These are phyloP conservation scores for Nasonovia ribisnigri DNA, from an alignment of 2,888 invertebrate genomes.

Conservation along the genomic window DNA sequence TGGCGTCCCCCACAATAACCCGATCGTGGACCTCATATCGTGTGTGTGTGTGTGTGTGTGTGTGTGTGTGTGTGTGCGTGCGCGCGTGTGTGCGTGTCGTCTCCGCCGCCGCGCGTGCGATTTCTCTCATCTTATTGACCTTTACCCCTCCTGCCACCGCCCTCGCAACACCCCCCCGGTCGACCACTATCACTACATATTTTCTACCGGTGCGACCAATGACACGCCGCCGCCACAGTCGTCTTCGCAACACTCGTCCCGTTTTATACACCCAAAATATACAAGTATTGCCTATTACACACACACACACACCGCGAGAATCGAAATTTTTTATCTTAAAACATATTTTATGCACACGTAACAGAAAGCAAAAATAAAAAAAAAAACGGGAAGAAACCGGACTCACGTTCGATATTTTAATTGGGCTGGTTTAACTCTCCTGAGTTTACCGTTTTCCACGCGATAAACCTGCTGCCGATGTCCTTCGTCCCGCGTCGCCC, in stretches of 20 bases:
- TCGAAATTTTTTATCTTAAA: background rate
- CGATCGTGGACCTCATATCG: slow-evolving; percentile 18
- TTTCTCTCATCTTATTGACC: slow-evolving; percentile 58
- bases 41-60: background rate
- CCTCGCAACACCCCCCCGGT: slow-evolving; percentile 22
- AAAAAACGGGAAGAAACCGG: slow-evolving; percentile 50
- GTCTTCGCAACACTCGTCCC: background rate
- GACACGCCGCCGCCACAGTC: background rate
- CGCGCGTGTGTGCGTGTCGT: slow-evolving; percentile 18
- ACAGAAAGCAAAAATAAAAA: background rate
- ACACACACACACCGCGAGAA: background rate
- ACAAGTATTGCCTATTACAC: background rate
- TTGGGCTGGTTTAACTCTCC: slow-evolving; percentile 54
- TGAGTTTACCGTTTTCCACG: slow-evolving; percentile 50
- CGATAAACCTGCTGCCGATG: slow-evolving; percentile 48
- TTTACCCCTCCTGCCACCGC: slow-evolving; percentile 40
- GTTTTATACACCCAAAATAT: background rate
- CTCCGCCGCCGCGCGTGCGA: slow-evolving; percentile 5
- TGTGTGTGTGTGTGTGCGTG: background rate
- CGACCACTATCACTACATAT: background rate
- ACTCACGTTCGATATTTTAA: slow-evolving; percentile 59
- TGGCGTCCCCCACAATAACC: slow-evolving; percentile 24
- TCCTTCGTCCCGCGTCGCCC: background rate
- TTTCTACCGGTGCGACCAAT: slow-evolving; percentile 16
- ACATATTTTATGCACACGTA: slow-evolving; percentile 9